Conservation (phyloP, 1,140 invertebrate genomes). For the Bombus confusus region DNA sequence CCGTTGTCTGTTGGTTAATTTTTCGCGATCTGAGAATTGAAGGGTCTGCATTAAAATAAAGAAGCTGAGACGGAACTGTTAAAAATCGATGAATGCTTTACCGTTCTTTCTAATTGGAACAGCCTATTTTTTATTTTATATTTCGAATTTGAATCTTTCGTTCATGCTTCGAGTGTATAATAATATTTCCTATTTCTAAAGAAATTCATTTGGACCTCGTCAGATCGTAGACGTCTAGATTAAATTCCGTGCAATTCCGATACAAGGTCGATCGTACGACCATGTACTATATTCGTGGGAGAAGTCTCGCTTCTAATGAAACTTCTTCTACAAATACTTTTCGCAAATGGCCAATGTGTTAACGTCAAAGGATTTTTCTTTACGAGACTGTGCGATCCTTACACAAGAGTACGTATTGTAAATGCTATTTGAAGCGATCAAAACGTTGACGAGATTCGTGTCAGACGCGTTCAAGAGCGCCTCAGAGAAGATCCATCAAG, state of each 20-base stretch:
- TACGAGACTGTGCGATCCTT: background rate
- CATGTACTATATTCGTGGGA: background rate
- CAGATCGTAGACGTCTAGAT: background rate
- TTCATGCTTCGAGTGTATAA: too few relatives aligned
- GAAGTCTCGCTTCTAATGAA: background rate
- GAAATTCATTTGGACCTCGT: too few relatives aligned
- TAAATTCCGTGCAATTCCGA: background rate
- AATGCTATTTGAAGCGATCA: background rate
- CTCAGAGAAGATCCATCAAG: constrained; percentile 4
- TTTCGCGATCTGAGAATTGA: background rate
- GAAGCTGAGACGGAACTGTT: too few relatives aligned
- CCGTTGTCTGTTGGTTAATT: background rate
- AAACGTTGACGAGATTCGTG: constrained; percentile 2
- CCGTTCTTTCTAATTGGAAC: too few relatives aligned
- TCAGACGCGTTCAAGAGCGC: background rate
- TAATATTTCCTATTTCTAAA: too few relatives aligned
- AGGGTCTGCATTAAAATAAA: too few relatives aligned
- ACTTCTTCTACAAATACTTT: background rate
- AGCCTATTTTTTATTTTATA: too few relatives aligned
- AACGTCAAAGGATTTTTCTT: background rate
- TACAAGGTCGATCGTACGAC: background rate
- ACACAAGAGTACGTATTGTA: background rate
- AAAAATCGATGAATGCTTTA: too few relatives aligned
- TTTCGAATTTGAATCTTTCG: too few relatives aligned
- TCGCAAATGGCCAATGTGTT: background rate